Percentiles rank a stretch among this genome's conserved stretches.
These are phyloP conservation scores for Brevimyrus niger DNA, from an alignment of 2,113 vertebrate species.

Conservation along the genomic window DNA sequence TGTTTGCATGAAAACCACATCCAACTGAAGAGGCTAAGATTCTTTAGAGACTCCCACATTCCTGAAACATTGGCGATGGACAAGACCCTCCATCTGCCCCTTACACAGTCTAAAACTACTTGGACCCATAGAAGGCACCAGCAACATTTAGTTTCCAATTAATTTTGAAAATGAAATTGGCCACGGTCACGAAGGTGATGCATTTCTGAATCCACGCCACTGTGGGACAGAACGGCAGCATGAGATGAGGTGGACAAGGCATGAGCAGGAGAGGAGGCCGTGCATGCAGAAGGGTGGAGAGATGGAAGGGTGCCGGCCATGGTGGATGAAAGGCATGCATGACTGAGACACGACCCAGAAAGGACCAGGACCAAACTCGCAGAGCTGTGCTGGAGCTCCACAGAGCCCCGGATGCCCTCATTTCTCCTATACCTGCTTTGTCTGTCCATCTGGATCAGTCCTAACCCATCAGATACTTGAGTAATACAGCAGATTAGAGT, in stretches of 20 bases:
- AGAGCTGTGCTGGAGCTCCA: background rate
- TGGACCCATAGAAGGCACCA: background rate
- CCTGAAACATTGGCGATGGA: background rate
- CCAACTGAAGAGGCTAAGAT: background rate
- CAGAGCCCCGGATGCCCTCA: background rate
- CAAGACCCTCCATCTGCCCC: background rate
- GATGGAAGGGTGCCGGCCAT: background rate
- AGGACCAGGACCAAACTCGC: background rate
- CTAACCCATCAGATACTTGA: slow-evolving; percentile 28
- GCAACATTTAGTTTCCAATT: background rate
- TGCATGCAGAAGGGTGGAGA: background rate
- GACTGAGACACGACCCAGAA: background rate
- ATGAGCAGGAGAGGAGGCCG: background rate
- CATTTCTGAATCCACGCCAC: background rate
- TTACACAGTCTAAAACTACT: background rate
- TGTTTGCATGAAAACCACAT: background rate
- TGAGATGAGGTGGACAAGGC: slow-evolving; percentile 10
- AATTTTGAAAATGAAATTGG: background rate
- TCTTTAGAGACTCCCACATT: background rate
- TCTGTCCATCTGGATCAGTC: slow-evolving; percentile 16
- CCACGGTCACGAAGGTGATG: background rate
- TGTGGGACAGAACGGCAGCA: slow-evolving; percentile 1
- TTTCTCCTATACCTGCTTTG: background rate
- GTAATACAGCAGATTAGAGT: slow-evolving; percentile 30
- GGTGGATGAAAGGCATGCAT: background rate